phyloP scores from a whole-genome alignment of 2,113 vertebrate species.

The Megaptera novaeangliae region DNA sequence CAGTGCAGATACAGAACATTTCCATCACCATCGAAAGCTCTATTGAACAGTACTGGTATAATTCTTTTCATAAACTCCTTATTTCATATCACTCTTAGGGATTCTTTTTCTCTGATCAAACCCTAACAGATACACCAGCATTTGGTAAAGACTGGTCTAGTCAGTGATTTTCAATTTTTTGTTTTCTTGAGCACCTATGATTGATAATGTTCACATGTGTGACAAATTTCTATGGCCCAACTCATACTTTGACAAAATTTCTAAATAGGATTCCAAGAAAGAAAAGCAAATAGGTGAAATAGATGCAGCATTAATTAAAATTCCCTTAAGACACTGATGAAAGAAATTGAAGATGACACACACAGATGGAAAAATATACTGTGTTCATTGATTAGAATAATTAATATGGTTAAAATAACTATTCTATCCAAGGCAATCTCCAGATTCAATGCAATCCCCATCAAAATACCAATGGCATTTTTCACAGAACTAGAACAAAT shows the following conservation, averaged over 20 bases:
- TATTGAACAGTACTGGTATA: background rate
- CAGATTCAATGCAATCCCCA: too few relatives aligned
- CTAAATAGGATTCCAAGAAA: background rate
- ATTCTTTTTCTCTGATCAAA: background rate
- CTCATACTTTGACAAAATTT: background rate
- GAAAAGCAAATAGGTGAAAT: background rate
- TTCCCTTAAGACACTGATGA: too few relatives aligned
- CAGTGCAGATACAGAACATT: background rate
- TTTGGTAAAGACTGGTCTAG: background rate
- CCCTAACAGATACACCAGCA: background rate
- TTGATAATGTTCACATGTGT: too few relatives aligned
- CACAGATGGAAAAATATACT: too few relatives aligned
- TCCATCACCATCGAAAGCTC: background rate
- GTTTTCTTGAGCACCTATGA: background rate
- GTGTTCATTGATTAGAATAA: too few relatives aligned
- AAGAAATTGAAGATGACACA: too few relatives aligned
- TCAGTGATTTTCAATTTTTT: background rate
- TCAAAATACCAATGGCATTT: too few relatives aligned
- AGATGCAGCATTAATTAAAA: background rate
- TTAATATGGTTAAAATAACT: too few relatives aligned
- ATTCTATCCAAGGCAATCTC: too few relatives aligned
- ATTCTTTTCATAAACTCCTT: background rate
- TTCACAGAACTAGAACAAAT: too few relatives aligned
- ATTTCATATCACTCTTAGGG: background rate
- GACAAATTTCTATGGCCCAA: background rate